Conservation (phyloP, 2,888 invertebrate genomes). For the Ellobium chinense region DNA sequence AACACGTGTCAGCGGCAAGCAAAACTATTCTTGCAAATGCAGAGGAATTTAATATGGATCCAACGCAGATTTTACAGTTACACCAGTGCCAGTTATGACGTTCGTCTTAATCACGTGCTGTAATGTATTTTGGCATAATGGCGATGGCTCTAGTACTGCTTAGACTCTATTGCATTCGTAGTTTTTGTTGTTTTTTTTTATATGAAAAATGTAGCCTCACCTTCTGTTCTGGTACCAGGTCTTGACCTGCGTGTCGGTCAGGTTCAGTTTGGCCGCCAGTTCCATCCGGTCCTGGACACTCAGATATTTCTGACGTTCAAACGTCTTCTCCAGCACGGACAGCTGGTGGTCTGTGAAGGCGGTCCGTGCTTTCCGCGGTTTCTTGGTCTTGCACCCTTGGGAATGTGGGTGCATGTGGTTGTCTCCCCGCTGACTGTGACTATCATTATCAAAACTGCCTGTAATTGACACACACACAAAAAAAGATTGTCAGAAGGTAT, state of each 20-base stretch:
- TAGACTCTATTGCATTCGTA: too few species aligned
- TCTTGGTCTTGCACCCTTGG: slow-evolving; percentile 82
- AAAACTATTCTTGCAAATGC: too few species aligned
- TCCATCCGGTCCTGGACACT: slow-evolving; percentile 94
- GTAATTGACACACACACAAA: too few species aligned
- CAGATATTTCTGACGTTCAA: slow-evolving; percentile 93
- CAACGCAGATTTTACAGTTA: too few species aligned
- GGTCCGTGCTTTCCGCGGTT: slow-evolving; percentile 96
- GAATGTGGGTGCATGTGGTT: neutral
- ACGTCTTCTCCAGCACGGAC: slow-evolving; percentile 93
- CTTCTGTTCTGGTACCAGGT: slow-evolving; percentile 99
- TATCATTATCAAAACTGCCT: slow-evolving; percentile 33
- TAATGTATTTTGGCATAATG: too few species aligned
- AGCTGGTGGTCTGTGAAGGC: slow-evolving; percentile 99
- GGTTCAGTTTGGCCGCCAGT: slow-evolving; percentile 93
- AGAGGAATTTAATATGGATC: too few species aligned
- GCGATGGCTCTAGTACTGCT: too few species aligned
- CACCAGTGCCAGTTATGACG: too few species aligned
- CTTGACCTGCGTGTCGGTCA: slow-evolving; percentile 99
- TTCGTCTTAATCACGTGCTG: too few species aligned
- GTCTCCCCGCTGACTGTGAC: neutral
- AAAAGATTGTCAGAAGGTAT: too few species aligned
- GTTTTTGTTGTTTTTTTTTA: too few species aligned
- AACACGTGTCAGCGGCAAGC: too few species aligned
- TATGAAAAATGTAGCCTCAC: slow-evolving; percentile 80